phyloP scores from a whole-genome alignment of 2,113 vertebrate species.

The Alectura lathami region DNA sequence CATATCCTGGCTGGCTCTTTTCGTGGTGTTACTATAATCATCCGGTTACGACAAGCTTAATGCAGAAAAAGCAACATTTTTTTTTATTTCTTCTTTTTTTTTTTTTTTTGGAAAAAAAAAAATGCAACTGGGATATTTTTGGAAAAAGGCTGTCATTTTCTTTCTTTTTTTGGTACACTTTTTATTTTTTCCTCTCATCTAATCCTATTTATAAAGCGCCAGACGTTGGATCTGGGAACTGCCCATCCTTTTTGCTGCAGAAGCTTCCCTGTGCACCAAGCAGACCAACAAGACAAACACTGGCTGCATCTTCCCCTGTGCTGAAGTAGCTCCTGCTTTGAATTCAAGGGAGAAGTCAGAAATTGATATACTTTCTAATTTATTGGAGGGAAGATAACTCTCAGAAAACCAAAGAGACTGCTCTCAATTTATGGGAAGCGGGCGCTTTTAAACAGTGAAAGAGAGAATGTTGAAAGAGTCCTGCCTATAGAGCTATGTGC shows the following conservation, averaged over 20 bases:
- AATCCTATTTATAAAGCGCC: slow-evolving; percentile 41
- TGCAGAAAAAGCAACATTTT: slow-evolving; percentile 69
- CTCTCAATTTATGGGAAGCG: slow-evolving; percentile 53
- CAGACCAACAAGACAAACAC: neutral
- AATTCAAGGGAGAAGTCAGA: slow-evolving; percentile 59
- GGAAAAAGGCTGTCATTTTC: slow-evolving; percentile 56
- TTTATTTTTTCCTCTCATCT: slow-evolving; percentile 23
- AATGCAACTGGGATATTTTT: slow-evolving; percentile 66
- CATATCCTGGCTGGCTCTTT: slow-evolving; percentile 72
- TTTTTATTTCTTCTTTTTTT: neutral
- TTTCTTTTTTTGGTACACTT: slow-evolving; percentile 5
- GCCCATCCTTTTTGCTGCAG: slow-evolving; percentile 1
- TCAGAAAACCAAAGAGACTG: slow-evolving; percentile 28
- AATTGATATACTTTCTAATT: slow-evolving; percentile 70
- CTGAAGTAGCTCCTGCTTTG: slow-evolving; percentile 58
- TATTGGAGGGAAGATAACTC: slow-evolving; percentile 65
- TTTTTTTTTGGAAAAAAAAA: slow-evolving; percentile 48
- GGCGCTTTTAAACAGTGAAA: slow-evolving; percentile 16
- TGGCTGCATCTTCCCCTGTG: neutral
- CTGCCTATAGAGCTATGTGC: slow-evolving; percentile 39
- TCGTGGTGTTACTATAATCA: slow-evolving; percentile 71
- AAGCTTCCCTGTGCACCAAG: slow-evolving; percentile 22
- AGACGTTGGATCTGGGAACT: slow-evolving; percentile 35
- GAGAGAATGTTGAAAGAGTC: slow-evolving; percentile 38
- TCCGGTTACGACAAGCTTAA: slow-evolving; percentile 65